phyloP scores from a whole-genome alignment of 1,140 invertebrate genomes.

The Drosophila pectinifera region DNA sequence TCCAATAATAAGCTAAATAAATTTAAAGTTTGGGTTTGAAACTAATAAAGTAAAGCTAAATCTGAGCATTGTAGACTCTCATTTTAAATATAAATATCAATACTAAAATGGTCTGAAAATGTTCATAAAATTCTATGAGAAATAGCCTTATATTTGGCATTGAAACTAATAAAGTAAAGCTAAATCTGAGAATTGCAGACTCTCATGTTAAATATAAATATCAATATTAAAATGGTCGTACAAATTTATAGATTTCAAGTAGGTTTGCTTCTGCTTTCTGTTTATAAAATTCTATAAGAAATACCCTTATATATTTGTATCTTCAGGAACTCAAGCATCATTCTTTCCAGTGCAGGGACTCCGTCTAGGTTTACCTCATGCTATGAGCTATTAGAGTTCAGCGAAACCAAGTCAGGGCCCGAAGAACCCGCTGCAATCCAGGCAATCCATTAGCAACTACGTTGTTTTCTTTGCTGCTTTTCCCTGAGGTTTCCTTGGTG shows the following conservation, averaged over 20 bases:
- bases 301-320: background rate
- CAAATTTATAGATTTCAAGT: background rate
- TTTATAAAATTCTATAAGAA: too few relatives aligned
- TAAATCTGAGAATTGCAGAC: too few relatives aligned
- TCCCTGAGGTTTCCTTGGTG: slow-evolving; percentile 23
- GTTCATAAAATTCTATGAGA: too few relatives aligned
- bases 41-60: too few relatives aligned
- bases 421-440: slow-evolving; percentile 30
- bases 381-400: slow-evolving; percentile 84
- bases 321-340: background rate
- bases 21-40: too few relatives aligned
- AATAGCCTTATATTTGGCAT: too few relatives aligned
- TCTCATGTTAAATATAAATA: too few relatives aligned
- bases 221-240: background rate
- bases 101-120: too few relatives aligned
- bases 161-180: too few relatives aligned
- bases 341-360: slow-evolving; percentile 22
- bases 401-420: slow-evolving; percentile 57
- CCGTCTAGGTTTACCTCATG: slow-evolving; percentile 45
- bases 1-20: background rate
- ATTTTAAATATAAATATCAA: background rate
- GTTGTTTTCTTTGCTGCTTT: slow-evolving; percentile 48
- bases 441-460: slow-evolving; percentile 61
- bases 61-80: too few relatives aligned
- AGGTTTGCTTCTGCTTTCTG: background rate